Evolutionary conservation across 2,113 vertebrate genomes (phyloP).

Genomic region (Oreochromis tanganicae): DNA sequence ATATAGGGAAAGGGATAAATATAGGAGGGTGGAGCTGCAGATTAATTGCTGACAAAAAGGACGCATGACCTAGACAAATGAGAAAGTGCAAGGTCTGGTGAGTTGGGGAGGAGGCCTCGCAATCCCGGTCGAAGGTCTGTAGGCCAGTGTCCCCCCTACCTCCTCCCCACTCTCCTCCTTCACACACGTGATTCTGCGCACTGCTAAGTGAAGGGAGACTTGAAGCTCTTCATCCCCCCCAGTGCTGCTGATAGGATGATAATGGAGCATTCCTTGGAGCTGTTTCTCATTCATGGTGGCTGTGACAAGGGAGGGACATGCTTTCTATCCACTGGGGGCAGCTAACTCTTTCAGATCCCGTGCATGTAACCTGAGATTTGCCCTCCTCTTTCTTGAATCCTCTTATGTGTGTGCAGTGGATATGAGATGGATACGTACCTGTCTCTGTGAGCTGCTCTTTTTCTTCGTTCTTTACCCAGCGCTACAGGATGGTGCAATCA

Average conservation of each 20-base stretch:
- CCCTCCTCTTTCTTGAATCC: slow-evolving; percentile 29
- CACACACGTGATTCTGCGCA: slow-evolving; percentile 51
- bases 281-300: slow-evolving; percentile 64
- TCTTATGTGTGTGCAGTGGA: slow-evolving; percentile 25
- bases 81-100: slow-evolving; percentile 63
- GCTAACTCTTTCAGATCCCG: slow-evolving; percentile 37
- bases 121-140: slow-evolving; percentile 41
- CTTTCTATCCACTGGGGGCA: slow-evolving; percentile 35
- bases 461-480: background rate
- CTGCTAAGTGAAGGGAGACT: slow-evolving; percentile 35
- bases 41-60: slow-evolving; percentile 75
- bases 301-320: slow-evolving; percentile 59
- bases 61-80: slow-evolving; percentile 67
- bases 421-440: slow-evolving; percentile 37
- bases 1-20: slow-evolving; percentile 55
- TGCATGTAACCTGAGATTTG: slow-evolving; percentile 60
- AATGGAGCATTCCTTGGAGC: slow-evolving; percentile 64
- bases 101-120: slow-evolving; percentile 47
- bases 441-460: background rate
- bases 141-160: slow-evolving; percentile 28
- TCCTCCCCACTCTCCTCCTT: background rate
- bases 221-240: slow-evolving; percentile 53
- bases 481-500: background rate
- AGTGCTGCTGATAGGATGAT: slow-evolving; percentile 61
- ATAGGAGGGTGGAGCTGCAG: slow-evolving; percentile 53